phyloP scores from a whole-genome alignment of 1,140 invertebrate species.

The Neuroterus valhalla region DNA sequence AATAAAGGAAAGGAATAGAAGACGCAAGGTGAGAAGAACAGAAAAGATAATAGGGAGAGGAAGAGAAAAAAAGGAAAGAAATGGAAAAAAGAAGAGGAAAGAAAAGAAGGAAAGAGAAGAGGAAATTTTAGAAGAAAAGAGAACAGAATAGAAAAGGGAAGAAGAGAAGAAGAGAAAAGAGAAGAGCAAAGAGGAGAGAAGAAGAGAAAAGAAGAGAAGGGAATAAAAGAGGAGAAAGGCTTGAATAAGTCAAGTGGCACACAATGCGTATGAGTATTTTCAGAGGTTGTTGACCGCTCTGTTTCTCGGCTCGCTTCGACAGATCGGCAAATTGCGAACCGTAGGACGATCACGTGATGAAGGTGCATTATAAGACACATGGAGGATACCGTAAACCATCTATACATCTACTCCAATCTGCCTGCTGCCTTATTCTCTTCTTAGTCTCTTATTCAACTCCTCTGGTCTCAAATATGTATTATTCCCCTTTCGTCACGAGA shows the following conservation, averaged over 20 bases:
- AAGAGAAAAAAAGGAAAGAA: slow-evolving; percentile 40
- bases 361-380: slow-evolving; percentile 41
- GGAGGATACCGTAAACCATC: slow-evolving; percentile 46
- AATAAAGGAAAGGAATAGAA: no score
- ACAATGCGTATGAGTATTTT: slow-evolving; percentile 72
- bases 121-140: slow-evolving; percentile 38
- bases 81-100: slow-evolving; percentile 19
- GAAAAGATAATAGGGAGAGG: slow-evolving; percentile 32
- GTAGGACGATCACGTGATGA: slow-evolving; percentile 33
- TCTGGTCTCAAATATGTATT: not conserved
- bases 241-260: slow-evolving; percentile 69
- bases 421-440: slow-evolving; percentile 2
- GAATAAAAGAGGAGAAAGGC: not conserved
- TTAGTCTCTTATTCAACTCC: not conserved
- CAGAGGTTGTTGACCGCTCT: slow-evolving; percentile 70
- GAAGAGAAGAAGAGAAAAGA: not conserved
- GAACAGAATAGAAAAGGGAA: slow-evolving; percentile 36
- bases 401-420: slow-evolving; percentile 45
- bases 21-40: slow-evolving; percentile 20
- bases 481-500: slow-evolving; percentile 17
- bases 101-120: slow-evolving; percentile 36
- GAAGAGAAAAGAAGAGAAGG: not conserved
- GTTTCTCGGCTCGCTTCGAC: slow-evolving; percentile 58
- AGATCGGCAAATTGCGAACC: slow-evolving; percentile 46
- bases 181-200: not conserved